Evolutionary conservation across 2,888 invertebrate species (phyloP).

Genomic region (Digitonthophagus gazella): DNA sequence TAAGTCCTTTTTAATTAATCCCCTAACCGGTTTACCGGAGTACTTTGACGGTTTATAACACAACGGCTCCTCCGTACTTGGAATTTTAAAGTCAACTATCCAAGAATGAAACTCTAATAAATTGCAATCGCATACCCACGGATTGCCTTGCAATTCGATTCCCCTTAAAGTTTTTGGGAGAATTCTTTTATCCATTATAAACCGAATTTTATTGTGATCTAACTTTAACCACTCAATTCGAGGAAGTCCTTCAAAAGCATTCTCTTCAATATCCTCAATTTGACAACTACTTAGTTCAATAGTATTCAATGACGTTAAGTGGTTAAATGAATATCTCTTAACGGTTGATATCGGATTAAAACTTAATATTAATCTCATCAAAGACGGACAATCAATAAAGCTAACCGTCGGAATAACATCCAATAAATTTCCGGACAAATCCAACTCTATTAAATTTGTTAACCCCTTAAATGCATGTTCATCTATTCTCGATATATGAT

Average conservation of each 20-base stretch:
- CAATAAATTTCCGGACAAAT: slow-evolving; percentile 79
- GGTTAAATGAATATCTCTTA: slow-evolving; percentile 69
- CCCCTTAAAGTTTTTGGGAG: slow-evolving; percentile 75
- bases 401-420: slow-evolving; percentile 75
- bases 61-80: slow-evolving; percentile 74
- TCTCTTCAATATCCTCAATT: slow-evolving; percentile 72
- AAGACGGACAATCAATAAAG: slow-evolving; percentile 72
- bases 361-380: slow-evolving; percentile 80
- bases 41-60: slow-evolving; percentile 71
- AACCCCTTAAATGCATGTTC: slow-evolving; percentile 79
- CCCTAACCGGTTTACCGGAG: slow-evolving; percentile 65
- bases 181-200: slow-evolving; percentile 67
- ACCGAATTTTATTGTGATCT: slow-evolving; percentile 76
- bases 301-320: slow-evolving; percentile 72
- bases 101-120: slow-evolving; percentile 74
- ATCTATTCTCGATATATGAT: slow-evolving; percentile 75
- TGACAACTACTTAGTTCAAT: slow-evolving; percentile 81
- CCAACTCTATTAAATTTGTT: slow-evolving; percentile 84
- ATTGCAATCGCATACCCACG: slow-evolving; percentile 86
- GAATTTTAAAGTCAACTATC: slow-evolving; percentile 74
- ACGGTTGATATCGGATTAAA: slow-evolving; percentile 78
- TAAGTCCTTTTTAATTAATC: slow-evolving; percentile 66
- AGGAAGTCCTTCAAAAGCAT: slow-evolving; percentile 77
- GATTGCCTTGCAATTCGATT: slow-evolving; percentile 79
- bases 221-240: slow-evolving; percentile 82